Conservation (phyloP, 2,888 invertebrate genomes). For the Pardosa pseudoannulata region DNA sequence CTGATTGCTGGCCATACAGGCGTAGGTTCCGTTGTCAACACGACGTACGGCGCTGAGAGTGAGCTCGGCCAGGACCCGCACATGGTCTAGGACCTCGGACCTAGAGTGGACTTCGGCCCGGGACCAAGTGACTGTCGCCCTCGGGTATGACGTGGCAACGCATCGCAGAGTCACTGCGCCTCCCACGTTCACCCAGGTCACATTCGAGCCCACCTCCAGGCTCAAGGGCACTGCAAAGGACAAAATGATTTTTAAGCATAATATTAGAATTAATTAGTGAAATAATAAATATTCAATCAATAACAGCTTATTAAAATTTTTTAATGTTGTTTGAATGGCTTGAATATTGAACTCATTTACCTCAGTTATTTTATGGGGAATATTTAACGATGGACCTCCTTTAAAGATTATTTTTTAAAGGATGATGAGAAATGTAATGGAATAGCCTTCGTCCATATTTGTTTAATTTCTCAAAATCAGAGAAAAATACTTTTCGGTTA, state of each 20-base stretch:
- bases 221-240: slow-evolving; percentile 56
- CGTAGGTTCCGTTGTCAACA: slow-evolving; percentile 70
- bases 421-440: no score
- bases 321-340: no score
- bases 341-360: no score
- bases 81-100: slow-evolving; percentile 42
- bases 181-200: slow-evolving; percentile 32
- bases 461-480: no score
- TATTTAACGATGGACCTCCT: no score
- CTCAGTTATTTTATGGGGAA: no score
- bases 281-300: no score
- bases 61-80: slow-evolving; percentile 59
- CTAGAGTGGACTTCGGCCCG: slow-evolving; percentile 13
- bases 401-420: no score
- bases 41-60: slow-evolving; percentile 50
- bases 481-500: no score
- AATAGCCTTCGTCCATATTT: no score
- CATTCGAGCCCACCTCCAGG: slow-evolving; percentile 47
- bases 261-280: no score
- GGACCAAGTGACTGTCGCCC: slow-evolving; percentile 54
- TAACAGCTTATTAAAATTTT: no score
- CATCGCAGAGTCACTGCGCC: slow-evolving; percentile 64
- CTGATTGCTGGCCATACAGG: slow-evolving; percentile 51
- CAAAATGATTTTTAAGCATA: not conserved
- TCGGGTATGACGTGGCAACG: slow-evolving; percentile 67